Evolutionary conservation across 2,888 invertebrate genomes (phyloP), one percentile per base, ranked within the genome.

Genomic region (Poecilobothrus nobilitatus): DNA sequence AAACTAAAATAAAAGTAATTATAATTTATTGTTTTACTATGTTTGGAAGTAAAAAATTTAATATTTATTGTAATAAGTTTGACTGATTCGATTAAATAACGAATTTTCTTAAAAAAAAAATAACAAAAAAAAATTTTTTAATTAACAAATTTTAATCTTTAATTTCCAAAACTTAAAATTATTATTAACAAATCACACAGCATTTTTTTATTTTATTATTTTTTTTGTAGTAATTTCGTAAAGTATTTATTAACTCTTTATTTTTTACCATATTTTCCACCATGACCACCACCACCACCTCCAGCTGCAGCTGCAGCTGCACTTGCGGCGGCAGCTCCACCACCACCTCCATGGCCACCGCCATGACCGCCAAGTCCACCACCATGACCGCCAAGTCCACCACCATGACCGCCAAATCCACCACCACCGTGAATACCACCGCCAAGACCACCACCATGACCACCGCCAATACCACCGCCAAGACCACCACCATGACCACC

Each of bases 401-500:
- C 22, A 21, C 63, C 37, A 44, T n/a, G n/a, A 5, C 67, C 41
- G 20, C 70, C 67, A 4, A 8, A 21, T 27, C 7, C 8, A 18
- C 61, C 61, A 21, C 53, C 63, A 6, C 63, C 62, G 15, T 69
- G 68, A 7, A 10, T 8, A 22, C 61, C 34, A 4, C 62, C 62
- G 6, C 61, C 27, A 22, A 18, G n/a, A 27, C 61, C 61, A 37
- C 53, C 63, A 21, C 44, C 37, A 44, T 15, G n/a, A 22, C 10
- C 3, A 18, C 63, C 53, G 5, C 33, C 53, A 1, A 44, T 4
- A 4, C 67, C 68, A 8, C 53, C 15, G 15, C 3, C 6, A 20
- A 68, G 65, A 8, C 61, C 66, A 8, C 70, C 69, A 63, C 53
- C 18, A 8, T 33, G 64, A 21, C 66, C 69, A 66, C 71, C 69